phyloP scores from a whole-genome alignment of 2,113 vertebrate species.

The Bubalus kerabau region DNA sequence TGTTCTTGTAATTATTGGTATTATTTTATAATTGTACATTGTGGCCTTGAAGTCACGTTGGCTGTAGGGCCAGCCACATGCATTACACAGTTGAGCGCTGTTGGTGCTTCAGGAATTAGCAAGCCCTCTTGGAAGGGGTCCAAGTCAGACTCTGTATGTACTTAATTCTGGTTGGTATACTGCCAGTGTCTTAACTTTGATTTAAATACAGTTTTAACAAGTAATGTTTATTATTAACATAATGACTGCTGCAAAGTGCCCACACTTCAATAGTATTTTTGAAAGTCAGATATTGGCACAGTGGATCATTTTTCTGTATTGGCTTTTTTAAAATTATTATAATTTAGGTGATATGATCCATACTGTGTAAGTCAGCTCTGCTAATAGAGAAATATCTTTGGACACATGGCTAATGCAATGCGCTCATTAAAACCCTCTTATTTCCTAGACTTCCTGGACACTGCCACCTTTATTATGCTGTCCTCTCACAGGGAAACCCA shows the following conservation, averaged over 20 bases:
- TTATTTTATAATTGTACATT: slow-evolving; percentile 48
- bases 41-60: neutral
- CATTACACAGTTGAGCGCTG: neutral
- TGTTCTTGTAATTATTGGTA: slow-evolving; percentile 37
- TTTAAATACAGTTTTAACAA: slow-evolving; percentile 24
- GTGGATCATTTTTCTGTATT: neutral
- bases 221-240: slow-evolving; percentile 20
- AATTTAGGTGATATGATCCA: neutral
- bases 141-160: neutral
- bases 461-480: rapidly evolving
- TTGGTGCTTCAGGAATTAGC: slow-evolving; percentile 43
- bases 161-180: slow-evolving; percentile 33
- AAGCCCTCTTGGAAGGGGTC: slow-evolving; percentile 37
- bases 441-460: neutral
- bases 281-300: slow-evolving; percentile 16
- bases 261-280: neutral
- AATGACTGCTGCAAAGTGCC: neutral
- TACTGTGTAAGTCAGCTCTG: neutral
- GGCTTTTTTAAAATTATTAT: neutral
- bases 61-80: neutral
- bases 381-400: neutral
- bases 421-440: neutral
- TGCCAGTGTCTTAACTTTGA: slow-evolving; percentile 49
- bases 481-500: neutral
- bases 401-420: neutral